These are phyloP conservation scores for Agriotes lineatus DNA, from an alignment of 2,888 invertebrate genomes.

Conservation along the genomic window DNA sequence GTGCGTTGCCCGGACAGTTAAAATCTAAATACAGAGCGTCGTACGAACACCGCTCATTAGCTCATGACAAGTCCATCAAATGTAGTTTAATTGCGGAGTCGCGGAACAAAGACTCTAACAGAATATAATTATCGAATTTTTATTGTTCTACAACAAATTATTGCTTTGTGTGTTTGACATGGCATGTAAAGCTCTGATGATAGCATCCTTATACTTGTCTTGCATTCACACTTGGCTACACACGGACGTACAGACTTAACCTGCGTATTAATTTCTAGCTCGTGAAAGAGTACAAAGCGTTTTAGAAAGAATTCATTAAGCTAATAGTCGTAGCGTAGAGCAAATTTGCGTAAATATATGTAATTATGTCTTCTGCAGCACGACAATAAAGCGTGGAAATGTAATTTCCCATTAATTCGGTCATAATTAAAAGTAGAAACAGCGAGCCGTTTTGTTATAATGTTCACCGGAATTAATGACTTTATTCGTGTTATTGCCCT, in stretches of 20 bases:
- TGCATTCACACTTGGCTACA: constrained; percentile 54
- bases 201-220: constrained; percentile 51
- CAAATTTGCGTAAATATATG: constrained; percentile 22
- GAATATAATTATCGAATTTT: constrained; percentile 55
- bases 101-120: constrained; percentile 51
- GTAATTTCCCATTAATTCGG: not conserved
- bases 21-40: constrained; percentile 40
- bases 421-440: not conserved
- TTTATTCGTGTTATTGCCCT: constrained; percentile 15
- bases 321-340: constrained; percentile 29
- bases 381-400: not conserved
- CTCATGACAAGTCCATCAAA: constrained; percentile 43
- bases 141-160: constrained; percentile 53
- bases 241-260: constrained; percentile 43
- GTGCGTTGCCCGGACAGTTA: constrained; percentile 32
- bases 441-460: not conserved
- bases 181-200: constrained; percentile 54
- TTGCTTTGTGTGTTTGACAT: constrained; percentile 54
- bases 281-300: constrained; percentile 18
- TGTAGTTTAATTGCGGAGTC: constrained; percentile 49
- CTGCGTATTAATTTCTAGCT: constrained; percentile 17
- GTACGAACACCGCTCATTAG: constrained; percentile 39
- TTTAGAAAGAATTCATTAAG: constrained; percentile 34
- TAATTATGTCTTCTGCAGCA: constrained; percentile 13
- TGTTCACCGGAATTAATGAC: not conserved